Evolutionary conservation across 2,113 vertebrate genomes (phyloP).

Genomic region (Petromus typicus): DNA sequence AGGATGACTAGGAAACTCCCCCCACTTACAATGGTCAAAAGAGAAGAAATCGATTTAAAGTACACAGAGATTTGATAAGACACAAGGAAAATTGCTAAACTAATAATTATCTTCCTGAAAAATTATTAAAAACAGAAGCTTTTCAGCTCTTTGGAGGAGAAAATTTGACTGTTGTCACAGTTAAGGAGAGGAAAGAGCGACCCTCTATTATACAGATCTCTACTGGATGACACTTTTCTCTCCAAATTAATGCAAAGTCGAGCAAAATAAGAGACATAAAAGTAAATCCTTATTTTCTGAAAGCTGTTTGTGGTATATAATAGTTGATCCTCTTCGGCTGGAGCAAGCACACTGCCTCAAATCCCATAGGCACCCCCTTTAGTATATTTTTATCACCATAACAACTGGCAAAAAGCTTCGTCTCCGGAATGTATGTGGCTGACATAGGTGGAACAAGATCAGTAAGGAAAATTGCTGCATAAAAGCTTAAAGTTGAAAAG

Average conservation of each 20-base stretch:
- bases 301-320: not conserved
- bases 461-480: not conserved
- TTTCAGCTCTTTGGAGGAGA: not conserved
- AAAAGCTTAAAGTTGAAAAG: slow-evolving; percentile 5
- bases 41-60: not conserved
- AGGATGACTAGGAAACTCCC: not conserved
- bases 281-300: slow-evolving; percentile 24
- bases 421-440: not conserved
- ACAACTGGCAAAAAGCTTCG: not conserved
- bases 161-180: not conserved
- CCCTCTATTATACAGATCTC: no score
- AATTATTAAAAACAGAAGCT: not conserved
- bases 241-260: not conserved
- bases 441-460: not conserved
- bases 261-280: not conserved
- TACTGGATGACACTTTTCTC: not conserved
- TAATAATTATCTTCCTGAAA: not conserved
- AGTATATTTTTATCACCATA: not conserved
- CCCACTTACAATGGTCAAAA: not conserved
- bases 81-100: not conserved
- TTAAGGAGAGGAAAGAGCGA: not conserved
- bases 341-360: not conserved
- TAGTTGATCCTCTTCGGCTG: not conserved
- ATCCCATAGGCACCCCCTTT: not conserved
- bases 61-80: not conserved